These are phyloP conservation scores for Erynnis tages DNA, from an alignment of 2,888 invertebrate genomes.

Conservation along the genomic window DNA sequence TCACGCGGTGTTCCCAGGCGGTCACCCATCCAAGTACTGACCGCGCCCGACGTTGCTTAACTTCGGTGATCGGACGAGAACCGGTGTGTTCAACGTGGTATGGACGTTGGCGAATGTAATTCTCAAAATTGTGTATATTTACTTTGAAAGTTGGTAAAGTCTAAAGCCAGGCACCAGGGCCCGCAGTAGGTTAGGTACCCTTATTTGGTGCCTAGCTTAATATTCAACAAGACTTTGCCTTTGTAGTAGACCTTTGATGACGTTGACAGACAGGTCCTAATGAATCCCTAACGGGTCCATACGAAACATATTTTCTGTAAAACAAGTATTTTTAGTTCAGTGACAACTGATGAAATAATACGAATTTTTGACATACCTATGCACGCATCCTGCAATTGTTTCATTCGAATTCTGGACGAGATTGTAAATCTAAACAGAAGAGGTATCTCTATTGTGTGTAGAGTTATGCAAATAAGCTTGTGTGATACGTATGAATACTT, in stretches of 20 bases:
- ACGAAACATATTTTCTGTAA: no score
- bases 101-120: slow-evolving; percentile 40
- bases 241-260: no score
- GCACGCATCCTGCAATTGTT: slow-evolving; percentile 15
- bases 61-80: slow-evolving; percentile 51
- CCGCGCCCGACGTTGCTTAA: slow-evolving; percentile 49
- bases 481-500: not conserved
- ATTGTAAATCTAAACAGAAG: slow-evolving; percentile 11
- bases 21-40: slow-evolving; percentile 63
- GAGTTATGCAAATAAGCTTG: not conserved
- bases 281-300: no score
- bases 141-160: no score
- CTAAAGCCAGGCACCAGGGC: no score
- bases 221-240: no score
- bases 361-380: not conserved
- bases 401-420: not conserved
- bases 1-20: slow-evolving; percentile 60
- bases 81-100: slow-evolving; percentile 41
- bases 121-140: no score
- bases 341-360: not conserved
- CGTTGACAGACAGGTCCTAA: no score
- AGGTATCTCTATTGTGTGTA: slow-evolving; percentile 11
- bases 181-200: no score
- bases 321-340: no score
- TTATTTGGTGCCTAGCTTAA: no score